Evolutionary conservation across 2,113 vertebrate genomes (phyloP).

Genomic region (Tringa solitaria): DNA sequence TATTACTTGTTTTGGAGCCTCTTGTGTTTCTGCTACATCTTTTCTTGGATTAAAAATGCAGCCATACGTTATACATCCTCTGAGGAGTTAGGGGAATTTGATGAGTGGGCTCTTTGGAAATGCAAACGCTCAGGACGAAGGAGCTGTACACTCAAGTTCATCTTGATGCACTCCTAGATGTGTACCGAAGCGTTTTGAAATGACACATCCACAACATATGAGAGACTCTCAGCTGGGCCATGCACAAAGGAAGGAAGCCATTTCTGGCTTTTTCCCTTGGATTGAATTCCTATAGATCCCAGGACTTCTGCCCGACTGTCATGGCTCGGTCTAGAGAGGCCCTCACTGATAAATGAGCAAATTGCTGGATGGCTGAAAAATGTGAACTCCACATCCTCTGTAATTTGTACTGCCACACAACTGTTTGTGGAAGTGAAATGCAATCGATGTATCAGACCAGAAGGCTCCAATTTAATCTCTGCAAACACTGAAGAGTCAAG

Average conservation of each 20-base stretch:
- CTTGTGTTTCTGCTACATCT: neutral
- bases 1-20: neutral
- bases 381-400: neutral
- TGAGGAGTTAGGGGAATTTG: neutral
- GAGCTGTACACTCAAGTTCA: neutral
- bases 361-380: neutral
- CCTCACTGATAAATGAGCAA: neutral
- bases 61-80: neutral
- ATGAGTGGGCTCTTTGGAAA: neutral
- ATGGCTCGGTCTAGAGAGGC: neutral
- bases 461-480: conserved; percentile 17
- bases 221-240: neutral
- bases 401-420: conserved; percentile 1
- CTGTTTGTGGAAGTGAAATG: neutral
- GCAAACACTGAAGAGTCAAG: neutral
- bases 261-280: neutral
- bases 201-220: neutral
- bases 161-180: neutral
- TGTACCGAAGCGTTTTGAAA: neutral
- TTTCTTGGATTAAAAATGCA: neutral
- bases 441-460: neutral
- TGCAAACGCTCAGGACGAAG: neutral
- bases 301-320: neutral
- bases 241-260: neutral
- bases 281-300: neutral